Base-by-base conservation (phyloP, 2,888 invertebrate genomes). In the Graphium colonna region DNA sequence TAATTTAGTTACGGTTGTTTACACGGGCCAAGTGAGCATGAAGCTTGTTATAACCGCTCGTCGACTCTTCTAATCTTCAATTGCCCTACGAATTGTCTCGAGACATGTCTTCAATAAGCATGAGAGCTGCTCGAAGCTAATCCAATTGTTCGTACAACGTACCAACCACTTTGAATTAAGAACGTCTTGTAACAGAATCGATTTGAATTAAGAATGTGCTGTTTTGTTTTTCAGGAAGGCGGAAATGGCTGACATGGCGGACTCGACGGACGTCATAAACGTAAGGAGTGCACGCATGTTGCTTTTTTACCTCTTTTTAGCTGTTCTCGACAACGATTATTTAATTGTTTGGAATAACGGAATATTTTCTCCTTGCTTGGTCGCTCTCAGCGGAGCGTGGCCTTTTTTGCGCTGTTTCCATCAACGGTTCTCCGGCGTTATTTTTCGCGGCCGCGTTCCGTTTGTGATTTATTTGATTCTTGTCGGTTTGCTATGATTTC, bases 11-110 rank as follows among this genome's bases (percentile, higher is more conserved):
- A 73, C 72, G 67, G 69, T 76, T 73, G 71, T 71, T 77, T 73
- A 78, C 74, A 64, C 70, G 76, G 81, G 73, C 77, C 79, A 71
- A 79, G 72, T 67, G 80, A 72, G 67, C 79, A 79, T 66, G 75
- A 74, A 71, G 76, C 51, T 61, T 57, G 58, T 60, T 60, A 43
- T 21, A 42, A 10, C n/a, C n/a, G 26, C 10, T 26, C 26, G 10
- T 10, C 21, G 21, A 38, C 7, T 26, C 5, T 0, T 7, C 8
- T 16, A 17, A n/a, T 16, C 36, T 42, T 50, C 31, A 42, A 42
- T 50, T 36, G 18, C 36, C 13, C 18, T 21, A 18, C 15, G n/a
- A 36, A 38, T 46, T 38, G n/a, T n/a, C 7, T 26, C 3, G 7
- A 26, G 26, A 26, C 3, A 26, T 26, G 7, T 5, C 26, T 26